A percentile compares a stretch with the other conserved stretches of the same genome.
Evolutionary conservation across 2,888 invertebrate species (phyloP).

Genomic region (Nephrotoma flavescens): DNA sequence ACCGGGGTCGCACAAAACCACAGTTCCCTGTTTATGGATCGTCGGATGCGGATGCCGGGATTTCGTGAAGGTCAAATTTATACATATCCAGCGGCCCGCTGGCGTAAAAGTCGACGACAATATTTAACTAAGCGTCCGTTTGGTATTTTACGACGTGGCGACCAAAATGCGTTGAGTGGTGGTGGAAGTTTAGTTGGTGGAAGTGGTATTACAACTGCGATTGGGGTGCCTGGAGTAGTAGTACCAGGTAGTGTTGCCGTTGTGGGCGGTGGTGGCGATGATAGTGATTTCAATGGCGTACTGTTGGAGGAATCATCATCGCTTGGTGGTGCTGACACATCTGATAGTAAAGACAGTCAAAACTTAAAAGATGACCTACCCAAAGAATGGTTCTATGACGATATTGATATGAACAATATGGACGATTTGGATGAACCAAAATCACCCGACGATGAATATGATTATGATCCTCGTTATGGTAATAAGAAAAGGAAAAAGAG

Average conservation of each 20-base stretch:
- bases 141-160: conserved; percentile 8
- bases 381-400: conserved; percentile 84
- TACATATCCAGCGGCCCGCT: conserved; percentile 79
- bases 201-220: background rate
- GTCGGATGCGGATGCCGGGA: conserved; percentile 82
- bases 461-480: conserved; percentile 52
- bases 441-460: conserved; percentile 85
- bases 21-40: conserved; percentile 76
- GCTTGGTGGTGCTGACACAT: conserved; percentile 33
- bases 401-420: conserved; percentile 78
- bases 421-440: conserved; percentile 85
- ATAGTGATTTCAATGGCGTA: conserved; percentile 28
- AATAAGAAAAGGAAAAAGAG: conserved; percentile 32
- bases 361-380: conserved; percentile 62
- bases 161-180: background rate
- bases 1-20: conserved; percentile 94
- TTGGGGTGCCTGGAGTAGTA: conserved; percentile 10
- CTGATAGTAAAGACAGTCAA: conserved; percentile 68
- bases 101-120: conserved; percentile 81
- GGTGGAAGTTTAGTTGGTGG: background rate
- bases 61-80: conserved; percentile 79
- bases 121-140: conserved; percentile 42
- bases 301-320: conserved; percentile 31
- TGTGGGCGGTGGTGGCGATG: conserved; percentile 18
- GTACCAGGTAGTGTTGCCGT: conserved; percentile 21